A percentile compares a stretch with the other conserved stretches of the same genome.
phyloP scores from a whole-genome alignment of 2,113 vertebrate species.

The Atlantisia rogersi region DNA sequence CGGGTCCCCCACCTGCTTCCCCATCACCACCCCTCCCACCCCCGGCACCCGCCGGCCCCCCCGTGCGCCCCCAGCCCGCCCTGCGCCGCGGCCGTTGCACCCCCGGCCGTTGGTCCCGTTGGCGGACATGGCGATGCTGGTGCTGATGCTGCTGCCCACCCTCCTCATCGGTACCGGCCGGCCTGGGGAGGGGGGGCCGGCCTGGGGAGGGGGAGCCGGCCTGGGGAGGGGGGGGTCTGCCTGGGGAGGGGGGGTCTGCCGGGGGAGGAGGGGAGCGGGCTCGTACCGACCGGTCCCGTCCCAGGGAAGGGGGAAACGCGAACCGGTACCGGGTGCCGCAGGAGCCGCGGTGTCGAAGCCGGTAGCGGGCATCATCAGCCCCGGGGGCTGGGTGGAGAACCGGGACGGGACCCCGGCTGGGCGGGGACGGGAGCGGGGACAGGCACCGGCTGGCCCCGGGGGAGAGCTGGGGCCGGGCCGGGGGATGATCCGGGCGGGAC shows the following conservation, averaged over 20 bases:
- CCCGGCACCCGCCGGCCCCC: neutral
- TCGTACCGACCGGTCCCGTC: neutral
- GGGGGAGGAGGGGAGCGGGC: neutral
- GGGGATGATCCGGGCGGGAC: fast-evolving
- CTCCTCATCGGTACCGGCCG: constrained; percentile 4
- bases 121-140: neutral
- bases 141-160: neutral
- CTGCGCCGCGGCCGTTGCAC: neutral
- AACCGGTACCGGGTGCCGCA: neutral
- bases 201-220: neutral
- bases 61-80: neutral
- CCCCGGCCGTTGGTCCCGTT: neutral
- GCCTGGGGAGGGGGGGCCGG: too few relatives aligned
- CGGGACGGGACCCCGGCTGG: neutral
- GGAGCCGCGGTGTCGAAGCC: neutral
- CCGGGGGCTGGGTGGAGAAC: neutral
- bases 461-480: too few relatives aligned
- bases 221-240: neutral
- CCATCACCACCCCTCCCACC: too few relatives aligned
- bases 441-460: neutral
- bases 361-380: fast-evolving
- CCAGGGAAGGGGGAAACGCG: neutral
- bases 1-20: too few relatives aligned
- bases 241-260: neutral
- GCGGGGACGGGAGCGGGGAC: neutral